A percentile compares a stretch with the other conserved stretches of the same genome.
Conservation (phyloP, 2,797 vertebrate species). For the Esox lucius region DNA sequence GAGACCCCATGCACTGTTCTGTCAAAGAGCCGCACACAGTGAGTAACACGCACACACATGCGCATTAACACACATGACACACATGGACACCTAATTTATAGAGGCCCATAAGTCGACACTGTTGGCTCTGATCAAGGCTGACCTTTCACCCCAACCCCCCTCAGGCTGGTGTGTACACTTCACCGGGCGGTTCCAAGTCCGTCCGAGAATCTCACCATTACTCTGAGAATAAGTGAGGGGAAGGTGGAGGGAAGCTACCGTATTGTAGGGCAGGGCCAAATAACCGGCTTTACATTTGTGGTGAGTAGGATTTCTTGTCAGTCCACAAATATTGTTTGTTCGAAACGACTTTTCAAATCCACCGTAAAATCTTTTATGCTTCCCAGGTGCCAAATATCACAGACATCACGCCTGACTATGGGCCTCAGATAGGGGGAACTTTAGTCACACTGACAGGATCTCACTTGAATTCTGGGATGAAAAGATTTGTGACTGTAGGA, state of each 20-base stretch:
- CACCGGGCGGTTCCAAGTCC: constrained; percentile 23
- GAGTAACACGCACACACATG: constrained; percentile 27
- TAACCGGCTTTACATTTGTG: constrained; percentile 80
- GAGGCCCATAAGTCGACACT: constrained; percentile 8
- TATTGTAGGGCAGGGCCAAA: constrained; percentile 72
- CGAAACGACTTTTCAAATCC: not conserved
- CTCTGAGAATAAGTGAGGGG: constrained; percentile 76
- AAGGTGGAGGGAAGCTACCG: constrained; percentile 58
- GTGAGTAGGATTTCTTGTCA: constrained; percentile 60
- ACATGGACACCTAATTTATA: constrained; percentile 51
- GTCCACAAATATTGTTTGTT: not conserved
- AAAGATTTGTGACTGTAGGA: constrained; percentile 73
- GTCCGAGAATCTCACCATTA: constrained; percentile 67
- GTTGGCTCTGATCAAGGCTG: not conserved
- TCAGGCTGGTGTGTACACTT: constrained; percentile 83
- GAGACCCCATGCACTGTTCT: constrained; percentile 68
- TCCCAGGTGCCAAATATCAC: constrained; percentile 81
- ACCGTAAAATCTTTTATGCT: not conserved
- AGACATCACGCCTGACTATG: constrained; percentile 76
- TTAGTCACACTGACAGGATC: constrained; percentile 78
- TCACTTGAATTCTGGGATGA: constrained; percentile 77
- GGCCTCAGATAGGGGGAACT: constrained; percentile 86
- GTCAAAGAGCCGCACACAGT: constrained; percentile 65
- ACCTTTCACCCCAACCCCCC: constrained; percentile 2
- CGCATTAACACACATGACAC: not conserved